Conservation (phyloP, 2,113 vertebrate species). For the Lagopus leucura region DNA sequence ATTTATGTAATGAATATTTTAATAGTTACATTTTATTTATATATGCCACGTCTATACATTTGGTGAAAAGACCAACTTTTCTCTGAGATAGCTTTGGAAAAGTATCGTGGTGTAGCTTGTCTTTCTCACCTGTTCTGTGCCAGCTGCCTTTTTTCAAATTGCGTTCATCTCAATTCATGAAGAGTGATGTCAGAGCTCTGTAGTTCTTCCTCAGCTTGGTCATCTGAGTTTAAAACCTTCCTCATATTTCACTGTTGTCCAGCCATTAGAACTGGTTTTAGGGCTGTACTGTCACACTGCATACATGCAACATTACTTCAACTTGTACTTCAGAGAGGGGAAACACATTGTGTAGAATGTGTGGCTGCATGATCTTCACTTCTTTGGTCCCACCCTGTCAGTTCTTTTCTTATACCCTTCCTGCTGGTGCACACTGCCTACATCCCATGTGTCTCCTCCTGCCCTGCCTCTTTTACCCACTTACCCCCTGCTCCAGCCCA, state of each 20-base stretch:
- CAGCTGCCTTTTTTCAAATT: not conserved
- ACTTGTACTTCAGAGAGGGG: not conserved
- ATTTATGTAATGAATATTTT: not conserved
- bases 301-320: not conserved
- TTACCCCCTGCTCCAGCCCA: not conserved
- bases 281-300: not conserved
- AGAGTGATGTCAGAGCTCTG: not conserved
- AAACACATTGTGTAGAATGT: not conserved
- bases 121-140: not conserved
- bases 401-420: not conserved
- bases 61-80: not conserved
- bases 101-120: not conserved
- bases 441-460: not conserved
- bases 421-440: slow-evolving; percentile 22
- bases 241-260: not conserved
- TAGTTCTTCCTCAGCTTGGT: not conserved
- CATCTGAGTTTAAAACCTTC: not conserved
- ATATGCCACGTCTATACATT: not conserved
- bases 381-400: not conserved
- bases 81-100: not conserved
- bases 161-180: not conserved
- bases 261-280: not conserved
- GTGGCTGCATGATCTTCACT: slow-evolving; percentile 19
- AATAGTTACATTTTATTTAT: not conserved
- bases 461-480: slow-evolving; percentile 4